phyloP scores from a whole-genome alignment of 2,888 invertebrate species.

The Cremastinae sp. region DNA sequence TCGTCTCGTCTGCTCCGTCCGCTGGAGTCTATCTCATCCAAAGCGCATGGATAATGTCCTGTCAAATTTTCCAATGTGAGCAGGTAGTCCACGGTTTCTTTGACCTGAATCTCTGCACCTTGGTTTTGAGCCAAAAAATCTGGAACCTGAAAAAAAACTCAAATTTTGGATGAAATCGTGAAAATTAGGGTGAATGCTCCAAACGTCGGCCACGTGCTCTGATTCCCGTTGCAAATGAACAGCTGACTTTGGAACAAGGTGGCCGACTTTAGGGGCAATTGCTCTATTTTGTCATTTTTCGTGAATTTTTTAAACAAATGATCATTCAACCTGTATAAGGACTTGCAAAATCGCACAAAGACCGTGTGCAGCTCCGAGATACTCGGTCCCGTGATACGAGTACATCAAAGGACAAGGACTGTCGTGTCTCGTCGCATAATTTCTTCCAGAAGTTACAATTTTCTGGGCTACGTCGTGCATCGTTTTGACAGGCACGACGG shows the following conservation, averaged over 20 bases:
- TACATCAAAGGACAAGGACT: constrained; percentile 89
- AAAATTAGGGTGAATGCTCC: no score
- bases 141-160: constrained; percentile 67
- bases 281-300: background rate
- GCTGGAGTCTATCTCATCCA: constrained; percentile 84
- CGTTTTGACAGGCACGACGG: constrained; percentile 80
- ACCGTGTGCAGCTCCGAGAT: constrained; percentile 88
- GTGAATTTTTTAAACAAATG: background rate
- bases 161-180: no score
- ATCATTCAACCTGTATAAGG: constrained; percentile 81
- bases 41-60: constrained; percentile 89
- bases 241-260: constrained; percentile 35
- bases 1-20: constrained; percentile 75
- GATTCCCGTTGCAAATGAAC: background rate
- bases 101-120: constrained; percentile 83
- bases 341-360: constrained; percentile 85
- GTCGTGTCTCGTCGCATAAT: constrained; percentile 83
- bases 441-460: constrained; percentile 87
- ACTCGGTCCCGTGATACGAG: constrained; percentile 87
- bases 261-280: background rate
- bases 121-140: constrained; percentile 83
- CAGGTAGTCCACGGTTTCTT: constrained; percentile 85
- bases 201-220: no score
- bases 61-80: constrained; percentile 85
- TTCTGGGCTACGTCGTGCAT: constrained; percentile 85